Evolutionary conservation across 2,888 invertebrate species (phyloP), one percentile per base, ranked within the genome.

Genomic region (Trichogramma evanescens): DNA sequence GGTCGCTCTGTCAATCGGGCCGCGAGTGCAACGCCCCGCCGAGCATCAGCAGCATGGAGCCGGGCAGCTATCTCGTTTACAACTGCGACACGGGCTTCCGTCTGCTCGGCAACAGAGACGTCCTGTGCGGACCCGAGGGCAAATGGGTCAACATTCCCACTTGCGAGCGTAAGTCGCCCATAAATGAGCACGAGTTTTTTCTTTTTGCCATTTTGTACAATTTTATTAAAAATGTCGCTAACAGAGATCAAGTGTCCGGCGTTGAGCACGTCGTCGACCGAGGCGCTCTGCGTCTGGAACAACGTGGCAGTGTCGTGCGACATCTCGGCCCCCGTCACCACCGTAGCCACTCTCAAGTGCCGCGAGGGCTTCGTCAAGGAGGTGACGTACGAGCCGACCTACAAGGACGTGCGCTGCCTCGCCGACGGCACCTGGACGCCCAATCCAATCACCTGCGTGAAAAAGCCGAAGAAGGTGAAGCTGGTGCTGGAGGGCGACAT

Each of bases 371-470:
- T 75, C 62, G 70, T 65, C 3, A 63, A 62, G 56, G 72, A 72
- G 4, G 50, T 59, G 4, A 65, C 58, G 9, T 55, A 52, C 49
- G 44, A 2, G 1, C 38, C 40, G 9, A 38, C 55, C 4, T 58
- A 39, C 8, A 62, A 67, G 2, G 66, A 68, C 3, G 72, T 76
- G 13, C 65, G 6, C 43, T 77, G 77, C 61, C 72, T 70, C 57
- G 44, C 60, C 4, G 63, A 62, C 1, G 77, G 77, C 41, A 42
- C 69, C 38, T 77, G 77, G 77, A 69, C 68, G 13, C 75, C 76
- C 26, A 65, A 70, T 4, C 75, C 76, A 39, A 72, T 76, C 49
- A 66, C 54, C 63, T 77, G 77, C 53, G 56, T 73, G 3, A 57
- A 52, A 10, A 63, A 60, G 41, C 58, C 60, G 2, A 57, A 54